A percentile compares a stretch with the other conserved stretches of the same genome.
phyloP scores from a whole-genome alignment of 2,113 vertebrate genomes.

The Muscicapa adusta region DNA sequence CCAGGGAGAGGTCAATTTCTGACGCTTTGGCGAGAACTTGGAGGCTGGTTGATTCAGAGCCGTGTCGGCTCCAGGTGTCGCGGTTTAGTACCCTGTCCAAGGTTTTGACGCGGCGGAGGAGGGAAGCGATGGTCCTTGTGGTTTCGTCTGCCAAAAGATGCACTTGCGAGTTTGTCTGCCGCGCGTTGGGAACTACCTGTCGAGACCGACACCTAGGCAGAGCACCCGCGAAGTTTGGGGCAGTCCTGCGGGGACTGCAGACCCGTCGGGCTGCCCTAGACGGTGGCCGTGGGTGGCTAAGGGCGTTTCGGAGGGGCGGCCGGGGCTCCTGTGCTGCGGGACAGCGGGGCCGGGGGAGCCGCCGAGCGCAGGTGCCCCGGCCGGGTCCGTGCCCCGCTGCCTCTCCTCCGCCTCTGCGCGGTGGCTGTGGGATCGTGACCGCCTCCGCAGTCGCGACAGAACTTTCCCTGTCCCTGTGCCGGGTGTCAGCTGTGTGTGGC shows the following conservation, averaged over 20 bases:
- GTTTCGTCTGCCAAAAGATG: not conserved
- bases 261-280: not conserved
- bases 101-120: not conserved
- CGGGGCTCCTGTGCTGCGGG: not conserved
- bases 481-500: accelerated
- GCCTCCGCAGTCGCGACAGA: not conserved
- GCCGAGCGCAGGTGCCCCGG: not conserved
- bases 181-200: not conserved
- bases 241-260: not conserved
- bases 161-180: not conserved
- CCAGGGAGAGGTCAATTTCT: not conserved
- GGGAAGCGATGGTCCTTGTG: not conserved
- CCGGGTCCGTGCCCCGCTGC: not conserved
- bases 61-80: not conserved
- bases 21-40: not conserved
- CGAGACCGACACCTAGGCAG: not conserved
- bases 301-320: not conserved
- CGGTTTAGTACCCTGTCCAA: not conserved
- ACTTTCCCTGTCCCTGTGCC: not conserved
- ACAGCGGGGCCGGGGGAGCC: too few relatives aligned
- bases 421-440: accelerated
- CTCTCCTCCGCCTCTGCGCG: not conserved
- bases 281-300: not conserved
- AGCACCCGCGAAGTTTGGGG: not conserved
- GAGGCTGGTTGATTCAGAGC: not conserved